phyloP scores from a whole-genome alignment of 2,797 vertebrate species.

The Takifugu rubripes region DNA sequence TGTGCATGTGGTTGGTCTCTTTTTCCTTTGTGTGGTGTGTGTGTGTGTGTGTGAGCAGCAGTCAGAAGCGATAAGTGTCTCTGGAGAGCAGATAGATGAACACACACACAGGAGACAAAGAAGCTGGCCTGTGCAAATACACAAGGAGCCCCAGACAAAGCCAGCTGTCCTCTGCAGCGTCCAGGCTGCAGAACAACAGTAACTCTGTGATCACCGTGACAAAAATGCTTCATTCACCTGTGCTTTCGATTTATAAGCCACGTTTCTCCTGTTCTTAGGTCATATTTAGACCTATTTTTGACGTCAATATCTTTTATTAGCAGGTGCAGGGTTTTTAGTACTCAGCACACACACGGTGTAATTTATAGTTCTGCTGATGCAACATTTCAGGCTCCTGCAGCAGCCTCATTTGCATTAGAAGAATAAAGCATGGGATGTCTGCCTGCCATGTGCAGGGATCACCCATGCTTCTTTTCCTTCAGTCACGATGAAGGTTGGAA shows the following conservation, averaged over 20 bases:
- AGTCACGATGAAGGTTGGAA: constrained; percentile 17
- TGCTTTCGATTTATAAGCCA: too few relatives aligned
- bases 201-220: too few relatives aligned
- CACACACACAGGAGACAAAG: constrained; percentile 60
- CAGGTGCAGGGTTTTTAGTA: neutral
- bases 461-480: constrained; percentile 10
- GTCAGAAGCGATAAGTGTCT: constrained; percentile 66
- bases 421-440: constrained; percentile 4
- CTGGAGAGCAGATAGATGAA: constrained; percentile 54
- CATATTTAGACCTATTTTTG: neutral
- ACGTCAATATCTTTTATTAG: neutral
- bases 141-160: constrained; percentile 47
- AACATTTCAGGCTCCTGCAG: neutral
- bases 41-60: constrained; percentile 56
- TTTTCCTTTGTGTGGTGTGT: constrained; percentile 50
- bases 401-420: constrained; percentile 2
- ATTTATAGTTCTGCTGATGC: neutral
- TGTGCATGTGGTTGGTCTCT: constrained; percentile 56
- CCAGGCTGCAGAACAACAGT: constrained; percentile 5
- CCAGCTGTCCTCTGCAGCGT: constrained; percentile 47
- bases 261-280: too few relatives aligned
- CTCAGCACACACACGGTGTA: neutral
- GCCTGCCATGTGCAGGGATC: constrained; percentile 7
- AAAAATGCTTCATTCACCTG: too few relatives aligned
- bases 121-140: constrained; percentile 44